Conservation (phyloP, 2,888 invertebrate species). For the Diaprepes abbreviatus region DNA sequence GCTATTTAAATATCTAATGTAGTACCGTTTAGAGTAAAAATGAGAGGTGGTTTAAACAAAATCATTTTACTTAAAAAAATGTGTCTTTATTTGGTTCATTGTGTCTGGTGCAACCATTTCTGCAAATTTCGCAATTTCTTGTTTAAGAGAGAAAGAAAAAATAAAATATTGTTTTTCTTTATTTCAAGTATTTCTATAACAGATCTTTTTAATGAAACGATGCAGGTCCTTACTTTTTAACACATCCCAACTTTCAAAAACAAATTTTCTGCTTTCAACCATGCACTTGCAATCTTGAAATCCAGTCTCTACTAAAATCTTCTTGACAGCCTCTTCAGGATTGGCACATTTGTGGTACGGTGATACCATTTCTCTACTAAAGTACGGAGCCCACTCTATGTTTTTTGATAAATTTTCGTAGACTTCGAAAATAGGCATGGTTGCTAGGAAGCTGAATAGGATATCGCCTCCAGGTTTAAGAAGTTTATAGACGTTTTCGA, state of each 20-base stretch:
- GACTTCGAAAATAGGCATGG: conserved; percentile 78
- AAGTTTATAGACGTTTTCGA: conserved; percentile 76
- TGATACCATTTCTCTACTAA: conserved; percentile 77
- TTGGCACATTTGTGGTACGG: conserved; percentile 76
- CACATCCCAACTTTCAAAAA: conserved; percentile 71
- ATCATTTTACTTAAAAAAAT: too few species aligned
- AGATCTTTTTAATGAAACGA: too few species aligned
- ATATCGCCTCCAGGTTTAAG: conserved; percentile 79
- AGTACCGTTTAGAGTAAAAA: too few species aligned
- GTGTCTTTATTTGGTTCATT: too few species aligned
- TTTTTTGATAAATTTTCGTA: conserved; percentile 74
- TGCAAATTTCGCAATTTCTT: too few species aligned
- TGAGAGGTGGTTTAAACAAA: too few species aligned
- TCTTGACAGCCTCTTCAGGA: conserved; percentile 71
- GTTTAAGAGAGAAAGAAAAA: too few species aligned
- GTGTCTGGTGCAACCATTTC: too few species aligned
- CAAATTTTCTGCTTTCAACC: conserved; percentile 71
- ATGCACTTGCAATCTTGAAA: conserved; percentile 75
- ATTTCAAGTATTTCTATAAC: too few species aligned
- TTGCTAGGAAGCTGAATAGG: conserved; percentile 77
- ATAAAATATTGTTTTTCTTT: too few species aligned
- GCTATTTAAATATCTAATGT: too few species aligned
- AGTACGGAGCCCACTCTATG: conserved; percentile 74
- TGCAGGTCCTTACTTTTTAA: conserved; percentile 76
- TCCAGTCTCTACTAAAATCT: conserved; percentile 72